Evolutionary conservation across 2,113 vertebrate species (phyloP).

Genomic region (Sakesphorus luctuosus): DNA sequence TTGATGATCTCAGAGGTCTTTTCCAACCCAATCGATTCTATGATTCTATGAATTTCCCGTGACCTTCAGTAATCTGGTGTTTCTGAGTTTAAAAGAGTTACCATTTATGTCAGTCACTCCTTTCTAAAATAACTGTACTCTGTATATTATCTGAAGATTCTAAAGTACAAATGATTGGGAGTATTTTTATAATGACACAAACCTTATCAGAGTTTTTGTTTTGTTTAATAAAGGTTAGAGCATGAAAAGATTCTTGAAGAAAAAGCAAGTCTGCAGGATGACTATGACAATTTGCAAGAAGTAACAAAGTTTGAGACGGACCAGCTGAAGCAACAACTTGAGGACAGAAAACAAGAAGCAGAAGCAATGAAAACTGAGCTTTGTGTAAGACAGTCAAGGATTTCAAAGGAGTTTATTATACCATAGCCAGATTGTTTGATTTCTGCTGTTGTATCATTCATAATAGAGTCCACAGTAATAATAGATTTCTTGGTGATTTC

Average conservation of each 20-base stretch:
- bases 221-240: constrained; percentile 81
- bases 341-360: constrained; percentile 79
- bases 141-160: neutral
- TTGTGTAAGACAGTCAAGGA: constrained; percentile 69
- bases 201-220: neutral
- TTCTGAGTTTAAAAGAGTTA: neutral
- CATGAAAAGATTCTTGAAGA: constrained; percentile 89
- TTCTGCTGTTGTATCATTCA: neutral
- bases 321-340: constrained; percentile 83
- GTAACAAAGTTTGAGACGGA: constrained; percentile 91
- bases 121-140: neutral
- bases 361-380: constrained; percentile 79
- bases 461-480: neutral
- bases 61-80: neutral
- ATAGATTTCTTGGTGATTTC: neutral
- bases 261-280: constrained; percentile 88
- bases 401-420: neutral
- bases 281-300: constrained; percentile 90
- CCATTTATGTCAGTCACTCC: neutral
- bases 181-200: neutral
- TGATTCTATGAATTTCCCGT: no score
- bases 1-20: no score
- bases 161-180: neutral
- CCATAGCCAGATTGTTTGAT: neutral
- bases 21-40: no score